Conservation (phyloP, 2,888 invertebrate species). For the Megamerina dolium region DNA sequence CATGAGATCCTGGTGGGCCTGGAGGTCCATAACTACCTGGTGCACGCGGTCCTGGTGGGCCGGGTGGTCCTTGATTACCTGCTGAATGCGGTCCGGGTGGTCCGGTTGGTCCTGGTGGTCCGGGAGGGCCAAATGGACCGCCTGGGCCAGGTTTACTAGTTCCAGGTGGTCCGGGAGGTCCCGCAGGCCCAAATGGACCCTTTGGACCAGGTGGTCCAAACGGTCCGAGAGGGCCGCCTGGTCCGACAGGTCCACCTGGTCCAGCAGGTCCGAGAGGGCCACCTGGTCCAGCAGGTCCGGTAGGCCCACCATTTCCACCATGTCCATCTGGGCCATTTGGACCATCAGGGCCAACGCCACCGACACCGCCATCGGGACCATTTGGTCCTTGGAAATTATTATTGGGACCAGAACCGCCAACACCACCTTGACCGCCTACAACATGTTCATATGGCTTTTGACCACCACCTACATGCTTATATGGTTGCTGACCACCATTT, state of each 20-base stretch:
- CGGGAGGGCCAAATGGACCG: not conserved
- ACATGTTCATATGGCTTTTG: slow-evolving; percentile 22
- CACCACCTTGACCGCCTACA: slow-evolving; percentile 25
- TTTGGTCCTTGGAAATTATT: no score
- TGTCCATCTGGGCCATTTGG: slow-evolving; percentile 16
- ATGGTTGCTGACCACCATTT: slow-evolving; percentile 4
- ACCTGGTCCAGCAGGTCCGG: slow-evolving; percentile 30
- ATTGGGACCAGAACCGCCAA: slow-evolving; percentile 17
- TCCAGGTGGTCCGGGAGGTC: slow-evolving; percentile 10
- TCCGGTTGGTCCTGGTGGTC: slow-evolving; percentile 14
- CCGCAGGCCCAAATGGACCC: slow-evolving; percentile 23
- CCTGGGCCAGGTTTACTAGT: no score
- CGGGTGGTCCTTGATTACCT: slow-evolving; percentile 8
- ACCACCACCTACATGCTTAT: slow-evolving; percentile 20
- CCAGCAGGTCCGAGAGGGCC: slow-evolving; percentile 49
- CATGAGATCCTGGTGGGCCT: not conserved
- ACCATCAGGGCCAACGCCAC: slow-evolving; percentile 16
- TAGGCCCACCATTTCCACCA: slow-evolving; percentile 46
- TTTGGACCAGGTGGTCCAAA: slow-evolving; percentile 28
- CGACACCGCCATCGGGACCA: not conserved
- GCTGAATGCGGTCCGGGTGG: slow-evolving; percentile 10
- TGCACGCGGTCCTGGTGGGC: slow-evolving; percentile 5
- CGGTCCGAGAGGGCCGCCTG: slow-evolving; percentile 50
- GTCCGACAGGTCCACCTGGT: slow-evolving; percentile 36
- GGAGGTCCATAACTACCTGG: not conserved